Conservation (phyloP, 2,888 invertebrate species). For the Sminthurinus aureus region DNA sequence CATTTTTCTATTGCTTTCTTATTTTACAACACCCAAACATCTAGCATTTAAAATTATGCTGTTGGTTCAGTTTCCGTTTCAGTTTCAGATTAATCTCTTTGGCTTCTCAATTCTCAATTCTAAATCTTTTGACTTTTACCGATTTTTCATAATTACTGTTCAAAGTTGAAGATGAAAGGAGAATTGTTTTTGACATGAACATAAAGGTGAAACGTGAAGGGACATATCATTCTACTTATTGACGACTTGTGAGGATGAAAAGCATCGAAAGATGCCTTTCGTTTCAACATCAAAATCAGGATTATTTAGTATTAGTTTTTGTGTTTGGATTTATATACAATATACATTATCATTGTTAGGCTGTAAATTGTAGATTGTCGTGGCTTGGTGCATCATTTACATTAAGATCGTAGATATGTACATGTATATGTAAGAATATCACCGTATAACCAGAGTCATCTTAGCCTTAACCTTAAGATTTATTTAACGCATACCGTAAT, state of each 20-base stretch:
- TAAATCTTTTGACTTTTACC: neutral
- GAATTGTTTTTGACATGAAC: neutral
- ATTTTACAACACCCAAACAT: neutral
- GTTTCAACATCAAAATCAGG: neutral
- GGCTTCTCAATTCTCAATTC: neutral
- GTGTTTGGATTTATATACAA: no score
- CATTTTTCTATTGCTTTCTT: neutral
- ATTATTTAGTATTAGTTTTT: neutral
- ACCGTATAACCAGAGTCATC: no score
- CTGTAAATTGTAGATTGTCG: no score
- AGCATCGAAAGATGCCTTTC: neutral
- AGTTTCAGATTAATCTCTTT: neutral
- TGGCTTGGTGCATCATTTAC: no score
- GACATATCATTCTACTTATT: neutral
- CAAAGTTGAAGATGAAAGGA: no score
- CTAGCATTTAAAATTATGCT: neutral
- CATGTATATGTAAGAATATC: no score
- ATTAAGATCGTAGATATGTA: no score
- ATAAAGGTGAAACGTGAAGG: neutral
- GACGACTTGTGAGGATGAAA: neutral
- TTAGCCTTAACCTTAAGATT: neutral
- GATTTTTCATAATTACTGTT: neutral
- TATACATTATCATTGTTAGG: neutral
- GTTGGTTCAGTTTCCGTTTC: neutral
- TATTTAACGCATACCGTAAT: neutral